Base-by-base conservation (phyloP, 1,140 invertebrate genomes). In the Lamellibrachia luymesi region DNA sequence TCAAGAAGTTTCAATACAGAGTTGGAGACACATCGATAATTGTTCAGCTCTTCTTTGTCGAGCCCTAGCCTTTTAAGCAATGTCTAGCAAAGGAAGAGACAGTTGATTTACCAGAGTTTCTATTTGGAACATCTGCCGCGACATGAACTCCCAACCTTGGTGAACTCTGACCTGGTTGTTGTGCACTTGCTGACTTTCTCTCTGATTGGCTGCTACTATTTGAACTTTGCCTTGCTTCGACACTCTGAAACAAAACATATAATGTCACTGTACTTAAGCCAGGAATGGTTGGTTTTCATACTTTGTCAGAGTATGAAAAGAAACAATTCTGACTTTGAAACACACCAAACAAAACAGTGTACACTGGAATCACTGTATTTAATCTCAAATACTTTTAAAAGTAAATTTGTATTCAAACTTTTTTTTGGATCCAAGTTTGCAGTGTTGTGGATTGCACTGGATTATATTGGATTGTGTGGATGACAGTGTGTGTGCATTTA, bases 121-220 rank as follows among this genome's bases (percentile, higher is more conserved):
- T 80, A 4, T 22, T 80, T 80, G 17, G 64, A 80, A 80, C 64
- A 80, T 80, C 64, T 10, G 64, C 25, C 13, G 17, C 25, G 64
- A 80, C 64, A 10, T 22, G 64, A 80, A 80, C 64, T 80, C 64
- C 64, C 25, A 2, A 80, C 17, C 17, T 80, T 80, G 64, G 64
- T 80, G 64, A 80, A 80, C 17, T 80, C 92, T 50, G 25, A 52
- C 51, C 51, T 92, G 92, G 49, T 92, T 92, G 56, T 90, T 90
- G 90, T 92, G 92, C 91, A 91, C 91, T 51, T 50, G 50, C 51
- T 51, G 92, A 38, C 51, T 50, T 64, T 64, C 27, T 64, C 17
- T 4, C 64, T 80, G 64, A 80, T 80, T 80, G 64, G 64, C 64
- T 17, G 25, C 64, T 80, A 80, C 64, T 80, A 80, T 80, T 80